phyloP scores from a whole-genome alignment of 2,888 invertebrate genomes.

The Zygogramma bicolorata region DNA sequence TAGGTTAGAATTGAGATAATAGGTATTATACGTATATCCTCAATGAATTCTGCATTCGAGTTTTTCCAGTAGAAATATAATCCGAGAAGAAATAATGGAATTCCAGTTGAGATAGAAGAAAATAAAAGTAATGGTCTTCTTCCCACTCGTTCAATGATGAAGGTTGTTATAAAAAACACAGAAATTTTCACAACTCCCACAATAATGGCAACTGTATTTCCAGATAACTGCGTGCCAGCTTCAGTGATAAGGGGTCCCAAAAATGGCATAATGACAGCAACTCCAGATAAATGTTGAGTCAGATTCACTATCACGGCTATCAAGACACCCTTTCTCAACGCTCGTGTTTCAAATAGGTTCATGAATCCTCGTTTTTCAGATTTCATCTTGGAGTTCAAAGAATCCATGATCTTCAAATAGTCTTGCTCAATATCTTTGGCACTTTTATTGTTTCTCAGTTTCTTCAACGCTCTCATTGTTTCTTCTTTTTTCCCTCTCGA shows the following conservation, averaged over 20 bases:
- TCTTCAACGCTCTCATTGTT: slow-evolving; percentile 12
- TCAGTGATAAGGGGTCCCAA: slow-evolving; percentile 77
- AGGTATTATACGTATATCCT: slow-evolving; percentile 75
- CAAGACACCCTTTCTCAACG: slow-evolving; percentile 70
- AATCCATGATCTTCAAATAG: slow-evolving; percentile 64
- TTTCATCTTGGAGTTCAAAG: slow-evolving; percentile 70
- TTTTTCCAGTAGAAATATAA: slow-evolving; percentile 74
- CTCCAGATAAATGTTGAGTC: slow-evolving; percentile 83
- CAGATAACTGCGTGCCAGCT: slow-evolving; percentile 72
- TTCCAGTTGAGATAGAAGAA: slow-evolving; percentile 1
- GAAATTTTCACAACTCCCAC: slow-evolving; percentile 82
- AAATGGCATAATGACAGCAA: slow-evolving; percentile 83
- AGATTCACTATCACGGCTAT: slow-evolving; percentile 82
- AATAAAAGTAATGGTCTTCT: slow-evolving; percentile 75
- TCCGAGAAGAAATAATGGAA: slow-evolving; percentile 71
- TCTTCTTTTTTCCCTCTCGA: not conserved
- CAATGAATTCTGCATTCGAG: slow-evolving; percentile 45
- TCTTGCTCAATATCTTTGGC: not conserved
- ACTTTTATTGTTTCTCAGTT: slow-evolving; percentile 19
- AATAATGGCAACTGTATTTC: slow-evolving; percentile 77
- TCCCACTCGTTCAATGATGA: slow-evolving; percentile 81
- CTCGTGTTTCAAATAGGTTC: slow-evolving; percentile 16
- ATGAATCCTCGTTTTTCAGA: not conserved
- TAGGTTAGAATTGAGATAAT: slow-evolving; percentile 67
- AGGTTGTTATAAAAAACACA: slow-evolving; percentile 75